Conservation (phyloP, 2,797 vertebrate species). For the Argya squamiceps region DNA sequence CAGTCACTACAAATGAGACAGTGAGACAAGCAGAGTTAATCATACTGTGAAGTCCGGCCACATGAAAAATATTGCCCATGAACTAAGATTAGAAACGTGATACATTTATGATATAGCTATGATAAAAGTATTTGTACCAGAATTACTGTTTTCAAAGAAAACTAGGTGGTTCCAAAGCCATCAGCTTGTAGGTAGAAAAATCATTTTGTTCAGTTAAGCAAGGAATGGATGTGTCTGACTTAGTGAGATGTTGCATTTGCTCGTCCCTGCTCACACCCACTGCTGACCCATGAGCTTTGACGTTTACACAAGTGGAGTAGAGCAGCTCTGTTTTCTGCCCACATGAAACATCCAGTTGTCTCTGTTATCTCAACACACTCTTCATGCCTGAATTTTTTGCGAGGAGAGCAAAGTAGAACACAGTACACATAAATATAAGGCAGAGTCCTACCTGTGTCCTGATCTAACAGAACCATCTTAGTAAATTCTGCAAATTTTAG, state of each 20-base stretch:
- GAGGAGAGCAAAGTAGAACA: background rate
- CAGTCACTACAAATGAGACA: background rate
- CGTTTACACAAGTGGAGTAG: accelerated
- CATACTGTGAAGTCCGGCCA: background rate
- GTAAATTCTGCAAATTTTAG: background rate
- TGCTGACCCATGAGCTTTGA: background rate
- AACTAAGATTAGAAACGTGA: background rate
- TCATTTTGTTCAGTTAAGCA: background rate
- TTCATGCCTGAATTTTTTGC: background rate
- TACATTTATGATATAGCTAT: background rate
- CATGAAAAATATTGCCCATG: background rate
- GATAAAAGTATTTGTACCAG: background rate
- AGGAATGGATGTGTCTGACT: background rate
- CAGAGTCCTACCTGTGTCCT: background rate
- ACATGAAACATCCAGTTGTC: background rate
- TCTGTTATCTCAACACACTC: background rate
- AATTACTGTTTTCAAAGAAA: background rate
- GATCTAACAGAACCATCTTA: background rate
- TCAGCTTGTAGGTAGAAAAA: background rate
- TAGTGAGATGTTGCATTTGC: background rate
- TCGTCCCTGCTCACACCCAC: background rate
- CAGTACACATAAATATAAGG: background rate
- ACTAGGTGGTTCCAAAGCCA: background rate
- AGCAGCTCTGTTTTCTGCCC: background rate
- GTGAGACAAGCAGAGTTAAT: background rate